Base-by-base conservation (phyloP, 2,797 vertebrate genomes). In the Lerista edwardsae region DNA sequence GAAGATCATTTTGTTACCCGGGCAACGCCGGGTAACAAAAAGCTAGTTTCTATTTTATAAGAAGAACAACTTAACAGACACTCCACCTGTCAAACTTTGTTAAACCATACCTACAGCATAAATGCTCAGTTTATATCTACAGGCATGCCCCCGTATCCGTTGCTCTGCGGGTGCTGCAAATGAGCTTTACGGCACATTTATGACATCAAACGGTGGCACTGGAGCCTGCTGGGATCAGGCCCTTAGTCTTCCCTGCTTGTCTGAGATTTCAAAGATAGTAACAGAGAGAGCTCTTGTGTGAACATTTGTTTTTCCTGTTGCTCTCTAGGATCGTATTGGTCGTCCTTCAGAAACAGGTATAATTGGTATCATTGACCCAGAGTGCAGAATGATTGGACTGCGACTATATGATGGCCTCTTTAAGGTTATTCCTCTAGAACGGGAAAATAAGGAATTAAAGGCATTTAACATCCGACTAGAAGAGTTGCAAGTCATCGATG, bases 391-490 rank as follows among this genome's bases (percentile, higher is more conserved):
- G 99, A 99, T 99, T 1, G 99, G 99, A 25, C 93, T 99, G 88
- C 95, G 99, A 17, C 97, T 99, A 72, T 99, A 99, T 0, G 99
- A 99, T 0, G 99, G 99, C 5, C 95, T 99, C 71, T 99, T 99
- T 88, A 99, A 99, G 93, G 98, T 99, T 83, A 99, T 99, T 76
- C 98, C 99, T 0, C 88, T 99, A 88, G 98, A 99, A 79, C 91
- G 98, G 8, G 99, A 99, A 83, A 99, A 99, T 93, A 98, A 98
- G 15, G 99, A 99, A 89, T 94, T 99, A 8, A 99, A 99, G 86
- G 99, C 99, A 51, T 99, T 99, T 88, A 99, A 99, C 94, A 99
- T 99, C 85, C 97, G 99, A 25, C 96, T 99, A 87, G 99, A 99
- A 88, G 99, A 99, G 92, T 95, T 99, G 73, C 98, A 99, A 72